Evolutionary conservation across 2,113 vertebrate genomes (phyloP).

Genomic region (Tiliqua scincoides): DNA sequence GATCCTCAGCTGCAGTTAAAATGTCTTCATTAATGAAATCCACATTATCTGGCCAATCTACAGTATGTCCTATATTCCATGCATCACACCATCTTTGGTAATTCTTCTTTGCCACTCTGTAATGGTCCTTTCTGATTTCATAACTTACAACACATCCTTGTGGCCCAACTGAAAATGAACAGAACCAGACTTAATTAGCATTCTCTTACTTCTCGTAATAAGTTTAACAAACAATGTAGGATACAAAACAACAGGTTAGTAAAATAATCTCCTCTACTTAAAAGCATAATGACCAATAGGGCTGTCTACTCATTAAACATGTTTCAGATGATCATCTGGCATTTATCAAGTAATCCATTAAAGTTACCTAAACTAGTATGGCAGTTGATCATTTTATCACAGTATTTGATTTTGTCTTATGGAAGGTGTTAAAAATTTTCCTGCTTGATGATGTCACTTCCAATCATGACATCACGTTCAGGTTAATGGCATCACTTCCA

Average conservation of each 20-base stretch:
- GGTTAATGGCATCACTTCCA: no score
- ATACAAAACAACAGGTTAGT: not conserved
- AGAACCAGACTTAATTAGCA: not conserved
- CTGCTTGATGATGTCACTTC: no score
- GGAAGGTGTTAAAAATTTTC: no score
- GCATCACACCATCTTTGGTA: slow-evolving; percentile 83
- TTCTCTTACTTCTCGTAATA: not conserved
- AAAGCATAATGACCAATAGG: not conserved
- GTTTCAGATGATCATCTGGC: not conserved
- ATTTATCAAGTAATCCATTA: not conserved
- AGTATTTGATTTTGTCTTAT: no score
- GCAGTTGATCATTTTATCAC: not conserved
- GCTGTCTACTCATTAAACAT: not conserved
- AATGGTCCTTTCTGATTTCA: slow-evolving; percentile 88
- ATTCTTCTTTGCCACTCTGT: slow-evolving; percentile 81
- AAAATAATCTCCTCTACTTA: not conserved
- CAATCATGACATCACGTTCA: no score
- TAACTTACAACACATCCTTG: slow-evolving; percentile 86
- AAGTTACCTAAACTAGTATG: no score
- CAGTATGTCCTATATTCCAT: slow-evolving; percentile 78
- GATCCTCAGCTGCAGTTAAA: slow-evolving; percentile 71
- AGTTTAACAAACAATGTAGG: not conserved
- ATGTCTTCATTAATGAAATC: slow-evolving; percentile 85
- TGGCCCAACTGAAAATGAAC: slow-evolving; percentile 81
- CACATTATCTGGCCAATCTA: slow-evolving; percentile 90